These are phyloP conservation scores for Trachelus stipa DNA, from an alignment of 2,888 invertebrate genomes.

Conservation along the genomic window DNA sequence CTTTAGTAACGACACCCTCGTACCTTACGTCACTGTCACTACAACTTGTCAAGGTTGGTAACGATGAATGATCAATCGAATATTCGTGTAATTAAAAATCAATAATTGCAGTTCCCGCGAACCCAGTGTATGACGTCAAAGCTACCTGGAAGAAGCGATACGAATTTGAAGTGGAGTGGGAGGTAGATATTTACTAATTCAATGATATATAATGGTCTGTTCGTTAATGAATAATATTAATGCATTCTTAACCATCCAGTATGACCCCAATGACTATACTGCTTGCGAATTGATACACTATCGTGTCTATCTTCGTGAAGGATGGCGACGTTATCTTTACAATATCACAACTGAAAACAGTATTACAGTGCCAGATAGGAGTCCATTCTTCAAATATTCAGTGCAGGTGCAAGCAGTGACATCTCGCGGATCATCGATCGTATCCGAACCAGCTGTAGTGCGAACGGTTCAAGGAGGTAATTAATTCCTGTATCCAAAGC, in stretches of 20 bases:
- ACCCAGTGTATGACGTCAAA: constrained; percentile 30
- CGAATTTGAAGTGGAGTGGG: constrained; percentile 32
- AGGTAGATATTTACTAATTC: constrained; percentile 19
- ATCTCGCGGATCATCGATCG: constrained; percentile 27
- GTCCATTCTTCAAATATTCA: constrained; percentile 29
- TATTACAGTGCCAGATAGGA: constrained; percentile 29
- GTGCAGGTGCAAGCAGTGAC: constrained; percentile 36
- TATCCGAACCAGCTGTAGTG: constrained; percentile 25
- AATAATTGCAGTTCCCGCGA: constrained; percentile 25
- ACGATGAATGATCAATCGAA: not conserved
- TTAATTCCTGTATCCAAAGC: not conserved
- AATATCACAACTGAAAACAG: constrained; percentile 25
- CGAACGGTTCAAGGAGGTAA: constrained; percentile 31
- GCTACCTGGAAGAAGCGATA: constrained; percentile 26
- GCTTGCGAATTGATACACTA: constrained; percentile 32
- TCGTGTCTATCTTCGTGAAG: constrained; percentile 32
- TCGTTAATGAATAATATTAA: not conserved
- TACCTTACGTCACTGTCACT: constrained; percentile 26
- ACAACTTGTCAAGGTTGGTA: constrained; percentile 30
- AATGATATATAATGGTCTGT: not conserved
- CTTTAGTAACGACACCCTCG: constrained; percentile 21
- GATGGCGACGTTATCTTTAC: constrained; percentile 33
- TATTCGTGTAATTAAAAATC: too few relatives aligned
- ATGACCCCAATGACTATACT: constrained; percentile 30
- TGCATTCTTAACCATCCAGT: constrained; percentile 19